A percentile compares a stretch with the other conserved stretches of the same genome.
phyloP scores from a whole-genome alignment of 2,888 invertebrate species.

The Laothoe populi region DNA sequence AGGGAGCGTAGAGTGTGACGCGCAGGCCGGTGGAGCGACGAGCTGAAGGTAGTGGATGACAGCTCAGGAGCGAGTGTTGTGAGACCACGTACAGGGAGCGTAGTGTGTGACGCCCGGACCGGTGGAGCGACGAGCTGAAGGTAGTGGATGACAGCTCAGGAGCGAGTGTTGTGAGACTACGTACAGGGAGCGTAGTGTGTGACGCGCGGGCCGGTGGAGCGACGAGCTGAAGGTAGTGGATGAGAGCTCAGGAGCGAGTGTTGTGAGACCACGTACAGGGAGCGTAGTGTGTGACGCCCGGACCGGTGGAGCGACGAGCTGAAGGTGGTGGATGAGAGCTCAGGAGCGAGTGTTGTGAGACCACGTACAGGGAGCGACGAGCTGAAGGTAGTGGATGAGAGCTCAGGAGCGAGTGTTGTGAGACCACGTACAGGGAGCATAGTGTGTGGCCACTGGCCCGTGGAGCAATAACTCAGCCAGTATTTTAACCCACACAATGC shows the following conservation, averaged over 20 bases:
- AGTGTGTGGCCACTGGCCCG: not conserved
- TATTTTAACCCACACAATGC: not conserved
- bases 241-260: slow-evolving; percentile 16
- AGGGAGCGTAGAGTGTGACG: slow-evolving; percentile 12
- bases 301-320: slow-evolving; percentile 6
- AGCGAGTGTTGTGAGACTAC: too few species aligned
- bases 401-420: slow-evolving; percentile 1
- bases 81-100: too few species aligned
- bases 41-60: slow-evolving; percentile 13
- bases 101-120: slow-evolving; percentile 6
- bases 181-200: slow-evolving; percentile 21
- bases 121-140: slow-evolving; percentile 17
- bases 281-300: slow-evolving; percentile 11
- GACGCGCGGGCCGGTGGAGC: slow-evolving; percentile 19
- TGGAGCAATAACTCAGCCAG: not conserved
- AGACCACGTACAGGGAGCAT: not conserved
- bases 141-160: slow-evolving; percentile 20
- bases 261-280: too few species aligned
- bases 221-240: slow-evolving; percentile 12
- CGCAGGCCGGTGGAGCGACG: slow-evolving; percentile 1
- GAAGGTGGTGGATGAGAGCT: not conserved
- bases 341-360: not conserved
- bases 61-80: slow-evolving; percentile 12
- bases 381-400: not conserved
- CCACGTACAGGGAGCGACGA: not conserved